Base-by-base conservation (phyloP, 2,888 invertebrate species). In the Apodemia duryi region DNA sequence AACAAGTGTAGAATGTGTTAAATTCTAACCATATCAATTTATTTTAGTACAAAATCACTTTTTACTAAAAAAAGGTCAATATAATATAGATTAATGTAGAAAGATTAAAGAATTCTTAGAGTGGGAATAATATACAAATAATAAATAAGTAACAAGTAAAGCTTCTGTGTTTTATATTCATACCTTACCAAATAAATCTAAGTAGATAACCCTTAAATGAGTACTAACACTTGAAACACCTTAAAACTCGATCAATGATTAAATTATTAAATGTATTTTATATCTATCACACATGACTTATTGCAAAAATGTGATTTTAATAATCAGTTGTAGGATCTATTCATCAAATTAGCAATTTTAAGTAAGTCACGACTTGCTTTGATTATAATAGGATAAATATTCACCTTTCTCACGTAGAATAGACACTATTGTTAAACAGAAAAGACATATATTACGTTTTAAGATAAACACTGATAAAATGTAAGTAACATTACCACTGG, bases 301-400 rank as follows among this genome's bases (percentile, higher is more conserved):
- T 32, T 57, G 57, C 57, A 57, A 57, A 57, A 57, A 57, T 57
- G 57, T 57, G 32, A 32, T 7, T 29, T 29, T 57, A 29, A 57
- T 32, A 57, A 57, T 57, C 57, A 57, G 11, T 32, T 57, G 4
- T 57, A 32, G 57, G 57, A 57, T 57, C 57, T 32, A 57, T 57
- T 46, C 46, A 32, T 57, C 57, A 57, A 32, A 57, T 57, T 57
- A 57, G 57, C 57, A 57, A 57, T 57, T 57, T 32, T 57, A 57
- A 57, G 57, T 57, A 57, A 57, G 57, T 57, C 57, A 57, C 57
- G 57, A 57, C 57, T 57, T 57, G 57, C 28, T 32, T 57, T 57
- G 57, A 57, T 57, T 32, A 57, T 57, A 57, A 57, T 57, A 57
- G 57, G 28, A 57, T 57, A 57, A 54, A 57, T 57, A 57, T 57